These are phyloP conservation scores for Brenthis ino DNA, from an alignment of 2,888 invertebrate genomes.

Conservation along the genomic window DNA sequence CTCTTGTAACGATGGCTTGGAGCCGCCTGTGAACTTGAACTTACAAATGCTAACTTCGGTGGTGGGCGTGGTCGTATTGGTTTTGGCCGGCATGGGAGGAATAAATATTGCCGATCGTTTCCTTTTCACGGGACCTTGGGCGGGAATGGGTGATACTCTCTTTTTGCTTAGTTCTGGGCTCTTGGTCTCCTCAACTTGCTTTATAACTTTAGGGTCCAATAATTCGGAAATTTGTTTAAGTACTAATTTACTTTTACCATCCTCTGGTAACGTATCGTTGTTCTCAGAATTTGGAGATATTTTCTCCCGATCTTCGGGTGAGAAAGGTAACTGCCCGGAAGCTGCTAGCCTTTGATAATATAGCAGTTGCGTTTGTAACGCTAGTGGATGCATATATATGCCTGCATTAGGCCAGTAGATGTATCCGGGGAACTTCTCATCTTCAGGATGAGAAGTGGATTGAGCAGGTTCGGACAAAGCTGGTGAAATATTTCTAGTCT, in stretches of 20 bases:
- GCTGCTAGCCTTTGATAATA: slow-evolving; percentile 89
- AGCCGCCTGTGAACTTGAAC: slow-evolving; percentile 96
- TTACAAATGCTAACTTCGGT: slow-evolving; percentile 95
- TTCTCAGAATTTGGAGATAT: slow-evolving; percentile 62
- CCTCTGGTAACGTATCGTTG: slow-evolving; percentile 60
- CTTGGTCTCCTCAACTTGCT: slow-evolving; percentile 62
- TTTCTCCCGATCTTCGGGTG: slow-evolving; percentile 62
- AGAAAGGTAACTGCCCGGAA: slow-evolving; percentile 68
- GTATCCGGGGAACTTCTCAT: slow-evolving; percentile 76
- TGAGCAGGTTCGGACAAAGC: slow-evolving; percentile 70
- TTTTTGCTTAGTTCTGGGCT: slow-evolving; percentile 70
- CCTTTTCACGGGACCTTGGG: slow-evolving; percentile 82
- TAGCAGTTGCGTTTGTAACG: slow-evolving; percentile 86
- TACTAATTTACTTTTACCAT: slow-evolving; percentile 72
- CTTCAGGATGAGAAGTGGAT: slow-evolving; percentile 63
- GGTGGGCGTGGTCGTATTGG: slow-evolving; percentile 87
- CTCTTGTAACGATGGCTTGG: slow-evolving; percentile 93
- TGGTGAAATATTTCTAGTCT: slow-evolving; percentile 58
- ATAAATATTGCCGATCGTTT: slow-evolving; percentile 93
- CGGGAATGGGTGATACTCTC: slow-evolving; percentile 65
- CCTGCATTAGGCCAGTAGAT: slow-evolving; percentile 88
- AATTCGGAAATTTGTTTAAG: slow-evolving; percentile 76
- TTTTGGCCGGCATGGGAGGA: slow-evolving; percentile 89
- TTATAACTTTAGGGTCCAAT: slow-evolving; percentile 72
- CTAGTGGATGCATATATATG: slow-evolving; percentile 88